phyloP scores from a whole-genome alignment of 2,113 vertebrate genomes.

The Rhagologus leucostigma region DNA sequence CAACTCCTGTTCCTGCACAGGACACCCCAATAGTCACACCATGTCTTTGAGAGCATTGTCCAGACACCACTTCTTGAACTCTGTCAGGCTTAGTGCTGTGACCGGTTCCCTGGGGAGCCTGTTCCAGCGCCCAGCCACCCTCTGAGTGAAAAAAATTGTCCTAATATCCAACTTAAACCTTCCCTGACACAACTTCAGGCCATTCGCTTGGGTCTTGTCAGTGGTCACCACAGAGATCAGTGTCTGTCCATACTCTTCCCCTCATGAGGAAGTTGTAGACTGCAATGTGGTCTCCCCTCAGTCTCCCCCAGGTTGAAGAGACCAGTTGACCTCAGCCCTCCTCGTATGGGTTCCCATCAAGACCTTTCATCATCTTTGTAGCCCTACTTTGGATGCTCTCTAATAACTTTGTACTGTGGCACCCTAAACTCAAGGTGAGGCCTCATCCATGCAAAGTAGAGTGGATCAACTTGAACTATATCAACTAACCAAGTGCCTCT shows the following conservation, averaged over 20 bases:
- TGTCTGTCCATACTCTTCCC: background rate
- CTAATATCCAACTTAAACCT: background rate
- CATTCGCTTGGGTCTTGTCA: background rate
- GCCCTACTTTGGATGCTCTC: background rate
- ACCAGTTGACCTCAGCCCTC: background rate
- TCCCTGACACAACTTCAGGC: background rate
- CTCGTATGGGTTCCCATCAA: background rate
- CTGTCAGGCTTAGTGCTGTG: background rate
- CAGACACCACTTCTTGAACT: background rate
- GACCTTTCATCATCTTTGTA: background rate
- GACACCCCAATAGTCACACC: background rate
- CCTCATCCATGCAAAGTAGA: rapidly evolving
- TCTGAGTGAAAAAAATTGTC: background rate
- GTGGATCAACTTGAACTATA: background rate
- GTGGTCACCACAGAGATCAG: background rate
- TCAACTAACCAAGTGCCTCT: background rate
- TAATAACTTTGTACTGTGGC: background rate
- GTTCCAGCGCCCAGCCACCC: background rate
- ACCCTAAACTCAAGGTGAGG: background rate
- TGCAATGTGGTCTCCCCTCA: background rate
- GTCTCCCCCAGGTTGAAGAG: background rate
- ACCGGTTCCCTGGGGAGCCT: background rate
- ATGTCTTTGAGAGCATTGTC: background rate
- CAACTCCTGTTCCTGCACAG: background rate
- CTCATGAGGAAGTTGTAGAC: background rate